Evolutionary conservation across 2,113 vertebrate genomes (phyloP).

Genomic region (Turnix velox): DNA sequence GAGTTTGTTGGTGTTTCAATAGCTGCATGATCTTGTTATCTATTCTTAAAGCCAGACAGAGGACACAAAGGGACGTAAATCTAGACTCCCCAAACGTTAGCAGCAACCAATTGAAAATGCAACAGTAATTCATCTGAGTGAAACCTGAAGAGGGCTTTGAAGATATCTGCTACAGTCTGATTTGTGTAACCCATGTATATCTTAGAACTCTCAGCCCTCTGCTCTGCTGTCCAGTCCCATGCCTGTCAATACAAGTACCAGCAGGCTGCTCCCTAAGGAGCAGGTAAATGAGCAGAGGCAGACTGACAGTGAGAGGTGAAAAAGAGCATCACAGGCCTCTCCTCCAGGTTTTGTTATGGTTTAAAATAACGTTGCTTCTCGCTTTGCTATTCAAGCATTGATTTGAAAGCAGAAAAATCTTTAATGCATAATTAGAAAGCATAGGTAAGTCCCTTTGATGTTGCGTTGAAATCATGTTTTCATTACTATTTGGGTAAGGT

Average conservation of each 20-base stretch:
- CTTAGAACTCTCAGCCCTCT: neutral
- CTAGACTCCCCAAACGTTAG: accelerated
- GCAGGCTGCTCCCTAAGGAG: neutral
- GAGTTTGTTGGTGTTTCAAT: neutral
- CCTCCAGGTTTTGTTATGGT: neutral
- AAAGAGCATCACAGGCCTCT: neutral
- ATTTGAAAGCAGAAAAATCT: neutral
- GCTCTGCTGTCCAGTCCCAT: neutral
- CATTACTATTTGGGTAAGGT: neutral
- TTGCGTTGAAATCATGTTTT: neutral
- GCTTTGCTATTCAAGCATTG: neutral
- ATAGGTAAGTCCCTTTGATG: neutral
- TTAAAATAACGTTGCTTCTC: neutral
- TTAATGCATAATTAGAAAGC: neutral
- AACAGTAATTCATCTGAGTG: neutral
- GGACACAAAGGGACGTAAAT: neutral
- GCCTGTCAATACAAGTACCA: neutral
- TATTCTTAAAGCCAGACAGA: neutral
- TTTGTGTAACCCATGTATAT: neutral
- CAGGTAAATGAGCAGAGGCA: accelerated
- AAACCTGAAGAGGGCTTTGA: neutral
- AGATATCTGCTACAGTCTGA: neutral
- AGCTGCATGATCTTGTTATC: neutral
- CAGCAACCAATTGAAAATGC: neutral
- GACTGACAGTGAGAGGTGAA: neutral